These are phyloP conservation scores for Onychomys leucogaster DNA, from an alignment of 2,797 vertebrate species.

Conservation along the genomic window DNA sequence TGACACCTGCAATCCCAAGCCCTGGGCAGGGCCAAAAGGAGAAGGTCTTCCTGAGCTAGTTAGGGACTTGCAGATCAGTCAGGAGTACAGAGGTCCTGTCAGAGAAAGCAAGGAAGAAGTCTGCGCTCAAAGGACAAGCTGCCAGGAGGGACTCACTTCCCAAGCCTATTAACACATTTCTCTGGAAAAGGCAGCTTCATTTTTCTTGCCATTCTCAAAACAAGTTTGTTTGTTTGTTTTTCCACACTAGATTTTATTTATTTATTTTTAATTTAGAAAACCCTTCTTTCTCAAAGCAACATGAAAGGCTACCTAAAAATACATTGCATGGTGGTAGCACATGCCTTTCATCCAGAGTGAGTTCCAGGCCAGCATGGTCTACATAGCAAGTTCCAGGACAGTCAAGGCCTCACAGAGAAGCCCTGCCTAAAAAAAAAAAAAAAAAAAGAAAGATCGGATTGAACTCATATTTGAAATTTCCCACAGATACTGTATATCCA, in stretches of 20 bases:
- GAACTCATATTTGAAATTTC: slow-evolving; percentile 15
- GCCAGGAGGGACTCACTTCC: not conserved
- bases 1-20: not conserved
- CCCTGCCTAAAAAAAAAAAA: not conserved
- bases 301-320: not conserved
- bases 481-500: not conserved
- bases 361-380: not conserved
- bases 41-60: not conserved
- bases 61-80: not conserved
- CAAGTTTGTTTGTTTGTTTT: not conserved
- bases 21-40: not conserved
- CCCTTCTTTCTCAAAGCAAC: not conserved
- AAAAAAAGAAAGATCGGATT: not conserved
- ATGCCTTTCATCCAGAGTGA: not conserved
- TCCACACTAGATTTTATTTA: not conserved
- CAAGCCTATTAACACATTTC: not conserved
- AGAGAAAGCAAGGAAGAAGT: not conserved
- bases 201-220: not conserved
- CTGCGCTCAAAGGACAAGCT: not conserved
- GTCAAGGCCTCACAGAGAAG: not conserved
- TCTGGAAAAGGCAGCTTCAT: not conserved
- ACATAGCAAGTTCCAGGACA: not conserved
- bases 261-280: not conserved
- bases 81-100: not conserved
- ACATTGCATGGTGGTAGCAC: not conserved